Percentiles rank a stretch among this genome's conserved stretches.
Conservation (phyloP, 2,113 vertebrate genomes). For the Sylvia atricapilla region DNA sequence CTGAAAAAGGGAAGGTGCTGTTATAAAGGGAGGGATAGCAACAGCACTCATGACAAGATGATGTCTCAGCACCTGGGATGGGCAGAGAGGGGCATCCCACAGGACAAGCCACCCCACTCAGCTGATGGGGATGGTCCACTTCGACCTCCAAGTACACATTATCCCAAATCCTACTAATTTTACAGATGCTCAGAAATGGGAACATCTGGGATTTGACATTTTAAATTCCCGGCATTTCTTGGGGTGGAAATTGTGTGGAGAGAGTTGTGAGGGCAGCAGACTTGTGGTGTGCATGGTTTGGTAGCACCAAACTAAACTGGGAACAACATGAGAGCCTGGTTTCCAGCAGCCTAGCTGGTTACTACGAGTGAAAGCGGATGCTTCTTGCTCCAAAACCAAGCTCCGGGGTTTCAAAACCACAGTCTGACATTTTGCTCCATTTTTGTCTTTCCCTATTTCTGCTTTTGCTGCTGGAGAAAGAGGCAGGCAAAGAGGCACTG, state of each 20-base stretch:
- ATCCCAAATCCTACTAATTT: neutral
- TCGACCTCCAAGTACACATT: neutral
- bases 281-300: neutral
- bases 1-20: slow-evolving; percentile 37
- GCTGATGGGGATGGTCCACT: neutral
- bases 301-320: neutral
- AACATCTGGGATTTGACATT: neutral
- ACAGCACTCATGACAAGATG: neutral
- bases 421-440: neutral
- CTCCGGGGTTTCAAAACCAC: slow-evolving; percentile 10
- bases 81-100: neutral
- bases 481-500: neutral
- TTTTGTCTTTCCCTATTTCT: slow-evolving; percentile 17
- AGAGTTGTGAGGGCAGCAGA: neutral
- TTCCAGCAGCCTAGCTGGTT: neutral
- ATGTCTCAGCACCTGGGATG: rapidly evolving
- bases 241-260: neutral
- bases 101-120: neutral
- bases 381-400: neutral
- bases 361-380: neutral
- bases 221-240: neutral
- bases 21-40: neutral
- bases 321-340: neutral
- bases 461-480: neutral
- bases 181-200: neutral